A percentile compares a stretch with the other conserved stretches of the same genome.
Evolutionary conservation across 2,113 vertebrate species (phyloP).

Genomic region (Setophaga coronata): DNA sequence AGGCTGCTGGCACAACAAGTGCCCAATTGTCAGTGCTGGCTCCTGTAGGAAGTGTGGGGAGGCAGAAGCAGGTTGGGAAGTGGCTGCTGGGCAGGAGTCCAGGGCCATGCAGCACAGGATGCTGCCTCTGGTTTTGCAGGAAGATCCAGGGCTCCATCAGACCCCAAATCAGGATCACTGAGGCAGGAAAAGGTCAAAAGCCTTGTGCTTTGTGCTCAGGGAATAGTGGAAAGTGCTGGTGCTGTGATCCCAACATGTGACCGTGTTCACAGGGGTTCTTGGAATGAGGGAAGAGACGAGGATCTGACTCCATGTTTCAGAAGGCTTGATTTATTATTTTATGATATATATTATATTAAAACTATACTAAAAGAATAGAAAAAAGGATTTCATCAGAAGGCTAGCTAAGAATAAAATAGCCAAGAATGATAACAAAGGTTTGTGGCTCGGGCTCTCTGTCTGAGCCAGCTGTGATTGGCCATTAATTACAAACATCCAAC

Average conservation of each 20-base stretch:
- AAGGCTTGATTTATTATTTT: no score
- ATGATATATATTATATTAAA: no score
- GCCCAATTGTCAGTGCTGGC: constrained; percentile 48
- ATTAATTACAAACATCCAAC: no score
- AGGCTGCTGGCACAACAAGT: constrained; percentile 42
- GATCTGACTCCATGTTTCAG: no score
- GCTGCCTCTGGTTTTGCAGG: neutral
- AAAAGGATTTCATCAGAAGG: no score
- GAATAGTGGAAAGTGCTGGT: neutral
- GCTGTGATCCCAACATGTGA: neutral
- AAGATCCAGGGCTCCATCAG: neutral
- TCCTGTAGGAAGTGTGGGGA: constrained; percentile 33
- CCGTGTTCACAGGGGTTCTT: no score
- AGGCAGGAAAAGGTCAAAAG: neutral
- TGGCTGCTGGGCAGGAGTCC: neutral
- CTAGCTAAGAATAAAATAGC: no score
- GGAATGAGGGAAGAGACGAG: no score
- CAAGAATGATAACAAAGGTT: no score
- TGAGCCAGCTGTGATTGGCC: no score
- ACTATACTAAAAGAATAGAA: no score
- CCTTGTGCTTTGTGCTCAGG: neutral
- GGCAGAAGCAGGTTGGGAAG: constrained; percentile 4
- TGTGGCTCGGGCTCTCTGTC: no score
- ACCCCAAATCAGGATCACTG: neutral
- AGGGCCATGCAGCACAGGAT: neutral